Evolutionary conservation across 2,113 vertebrate species (phyloP).

Genomic region (Atlantisia rogersi): DNA sequence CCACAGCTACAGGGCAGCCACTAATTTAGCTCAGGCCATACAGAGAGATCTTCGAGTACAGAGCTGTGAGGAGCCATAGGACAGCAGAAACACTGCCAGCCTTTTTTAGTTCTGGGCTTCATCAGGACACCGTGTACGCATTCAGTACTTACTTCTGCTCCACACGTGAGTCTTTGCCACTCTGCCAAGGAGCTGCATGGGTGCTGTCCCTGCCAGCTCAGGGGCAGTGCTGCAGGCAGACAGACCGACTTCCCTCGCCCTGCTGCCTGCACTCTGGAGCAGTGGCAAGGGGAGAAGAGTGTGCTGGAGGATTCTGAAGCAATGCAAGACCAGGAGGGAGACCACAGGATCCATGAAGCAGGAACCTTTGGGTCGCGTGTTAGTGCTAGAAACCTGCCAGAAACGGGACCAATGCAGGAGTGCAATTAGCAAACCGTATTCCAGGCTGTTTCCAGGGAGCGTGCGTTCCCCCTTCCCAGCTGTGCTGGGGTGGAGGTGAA

Average conservation of each 20-base stretch:
- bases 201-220: not conserved
- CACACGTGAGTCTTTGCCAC: fast-evolving
- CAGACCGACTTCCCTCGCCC: not conserved
- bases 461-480: constrained; percentile 47
- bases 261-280: fast-evolving
- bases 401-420: not conserved
- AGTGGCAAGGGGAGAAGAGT: fast-evolving
- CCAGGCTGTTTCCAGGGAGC: constrained; percentile 35
- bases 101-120: not conserved
- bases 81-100: not conserved
- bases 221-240: not conserved
- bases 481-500: constrained; percentile 65
- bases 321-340: not conserved
- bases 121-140: fast-evolving
- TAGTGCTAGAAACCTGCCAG: not conserved
- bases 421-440: constrained; percentile 16
- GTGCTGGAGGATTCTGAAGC: not conserved
- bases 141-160: not conserved
- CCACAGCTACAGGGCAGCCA: not conserved
- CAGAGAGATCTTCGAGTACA: not conserved
- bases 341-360: not conserved
- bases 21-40: not conserved
- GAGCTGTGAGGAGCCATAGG: not conserved
- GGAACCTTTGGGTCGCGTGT: not conserved
- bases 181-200: not conserved